These are phyloP conservation scores for Caenorhabditis zanzibari DNA, from an alignment of 2,888 invertebrate species.

Conservation along the genomic window DNA sequence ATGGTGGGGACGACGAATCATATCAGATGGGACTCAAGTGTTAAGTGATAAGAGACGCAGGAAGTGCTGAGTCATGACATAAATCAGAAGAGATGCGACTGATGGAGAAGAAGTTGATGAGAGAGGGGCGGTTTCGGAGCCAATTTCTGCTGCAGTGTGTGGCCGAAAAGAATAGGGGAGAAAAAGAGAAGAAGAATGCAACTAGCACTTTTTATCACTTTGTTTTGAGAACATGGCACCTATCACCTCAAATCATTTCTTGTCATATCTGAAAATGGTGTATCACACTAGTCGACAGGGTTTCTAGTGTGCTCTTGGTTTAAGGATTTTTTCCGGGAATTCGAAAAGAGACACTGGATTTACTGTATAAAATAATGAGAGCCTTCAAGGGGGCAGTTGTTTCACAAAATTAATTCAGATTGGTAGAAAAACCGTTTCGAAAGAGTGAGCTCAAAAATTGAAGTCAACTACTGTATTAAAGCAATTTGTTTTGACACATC, in stretches of 20 bases:
- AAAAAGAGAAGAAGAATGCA: slow-evolving; percentile 44
- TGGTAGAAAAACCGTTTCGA: too few relatives aligned
- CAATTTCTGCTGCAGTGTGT: slow-evolving; percentile 60
- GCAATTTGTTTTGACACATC: too few relatives aligned
- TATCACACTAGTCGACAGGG: neutral
- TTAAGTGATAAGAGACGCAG: slow-evolving; percentile 53
- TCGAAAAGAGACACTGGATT: too few relatives aligned
- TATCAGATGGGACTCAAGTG: slow-evolving; percentile 41
- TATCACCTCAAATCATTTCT: slow-evolving; percentile 15
- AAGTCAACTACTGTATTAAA: too few relatives aligned
- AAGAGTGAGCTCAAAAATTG: too few relatives aligned
- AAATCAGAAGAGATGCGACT: slow-evolving; percentile 55
- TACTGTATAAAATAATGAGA: too few relatives aligned
- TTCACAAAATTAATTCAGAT: too few relatives aligned
- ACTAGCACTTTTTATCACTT: slow-evolving; percentile 61
- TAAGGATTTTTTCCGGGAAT: neutral
- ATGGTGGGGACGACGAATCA: slow-evolving; percentile 34
- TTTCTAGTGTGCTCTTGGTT: neutral
- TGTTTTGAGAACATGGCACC: slow-evolving; percentile 46
- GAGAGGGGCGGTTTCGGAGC: slow-evolving; percentile 27
- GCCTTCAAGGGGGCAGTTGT: too few relatives aligned
- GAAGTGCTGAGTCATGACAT: slow-evolving; percentile 42
- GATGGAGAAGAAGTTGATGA: slow-evolving; percentile 40
- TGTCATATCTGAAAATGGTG: slow-evolving; percentile 14
- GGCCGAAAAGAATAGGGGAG: slow-evolving; percentile 43